A percentile compares a stretch with the other conserved stretches of the same genome.
These are phyloP conservation scores for Dynastes hyllus DNA, from an alignment of 2,888 invertebrate genomes.

Conservation along the genomic window DNA sequence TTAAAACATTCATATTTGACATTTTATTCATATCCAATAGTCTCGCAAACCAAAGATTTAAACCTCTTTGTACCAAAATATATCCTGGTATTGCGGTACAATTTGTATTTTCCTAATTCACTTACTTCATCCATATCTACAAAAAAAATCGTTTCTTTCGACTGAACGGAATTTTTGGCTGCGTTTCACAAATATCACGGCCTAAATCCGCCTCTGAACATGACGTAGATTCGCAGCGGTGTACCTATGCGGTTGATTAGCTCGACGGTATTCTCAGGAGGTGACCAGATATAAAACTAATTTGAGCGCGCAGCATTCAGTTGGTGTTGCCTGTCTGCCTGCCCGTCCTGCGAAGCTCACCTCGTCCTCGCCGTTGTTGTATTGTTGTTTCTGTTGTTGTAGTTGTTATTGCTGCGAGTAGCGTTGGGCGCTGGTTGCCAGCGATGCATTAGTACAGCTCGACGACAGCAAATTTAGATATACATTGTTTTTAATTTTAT, in stretches of 20 bases:
- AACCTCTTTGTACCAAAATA: too few relatives aligned
- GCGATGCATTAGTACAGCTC: constrained; percentile 18
- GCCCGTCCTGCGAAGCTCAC: background rate
- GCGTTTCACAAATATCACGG: too few relatives aligned
- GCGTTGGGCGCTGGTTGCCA: background rate
- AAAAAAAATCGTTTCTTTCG: too few relatives aligned
- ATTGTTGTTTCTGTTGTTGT: background rate
- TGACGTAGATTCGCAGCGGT: constrained; percentile 57
- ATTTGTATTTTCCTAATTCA: too few relatives aligned
- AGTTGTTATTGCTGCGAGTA: background rate
- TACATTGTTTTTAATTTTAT: constrained; percentile 53
- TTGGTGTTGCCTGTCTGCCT: too few relatives aligned
- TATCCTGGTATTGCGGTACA: too few relatives aligned
- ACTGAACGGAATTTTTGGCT: too few relatives aligned
- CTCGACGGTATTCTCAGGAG: constrained; percentile 57
- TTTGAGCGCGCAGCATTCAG: constrained; percentile 51
- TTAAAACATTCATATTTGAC: too few relatives aligned
- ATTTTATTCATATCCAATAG: too few relatives aligned
- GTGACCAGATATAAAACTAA: constrained; percentile 59
- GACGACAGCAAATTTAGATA: constrained; percentile 52
- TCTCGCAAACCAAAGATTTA: too few relatives aligned
- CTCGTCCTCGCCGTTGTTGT: background rate
- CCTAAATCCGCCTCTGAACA: too few relatives aligned
- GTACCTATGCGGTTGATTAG: constrained; percentile 60
- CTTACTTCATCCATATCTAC: too few relatives aligned